phyloP scores from a whole-genome alignment of 2,113 vertebrate species.

The Plestiodon gilberti region DNA sequence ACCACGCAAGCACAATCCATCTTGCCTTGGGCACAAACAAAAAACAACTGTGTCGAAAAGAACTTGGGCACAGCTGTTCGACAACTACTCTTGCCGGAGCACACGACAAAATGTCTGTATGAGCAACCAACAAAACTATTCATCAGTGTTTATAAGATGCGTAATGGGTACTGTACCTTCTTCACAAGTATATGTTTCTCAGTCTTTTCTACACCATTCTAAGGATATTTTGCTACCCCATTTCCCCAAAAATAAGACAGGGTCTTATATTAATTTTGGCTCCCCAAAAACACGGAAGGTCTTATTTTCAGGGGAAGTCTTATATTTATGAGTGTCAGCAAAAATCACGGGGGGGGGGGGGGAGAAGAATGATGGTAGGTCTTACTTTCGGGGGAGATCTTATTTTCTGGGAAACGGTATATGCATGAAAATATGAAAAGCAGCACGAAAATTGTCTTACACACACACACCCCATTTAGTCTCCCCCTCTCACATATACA shows the following conservation, averaged over 20 bases:
- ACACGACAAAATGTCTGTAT: background rate
- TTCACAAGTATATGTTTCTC: background rate
- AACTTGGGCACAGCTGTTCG: constrained; percentile 26
- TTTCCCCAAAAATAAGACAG: too few relatives aligned
- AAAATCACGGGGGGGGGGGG: too few relatives aligned
- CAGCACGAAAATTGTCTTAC: background rate
- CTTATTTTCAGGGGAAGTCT: too few relatives aligned
- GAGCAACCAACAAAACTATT: background rate
- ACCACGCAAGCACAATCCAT: constrained; percentile 22
- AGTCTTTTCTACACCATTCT: accelerated
- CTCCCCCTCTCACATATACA: too few relatives aligned
- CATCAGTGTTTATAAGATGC: background rate
- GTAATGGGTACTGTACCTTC: background rate
- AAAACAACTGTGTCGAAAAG: constrained; percentile 38
- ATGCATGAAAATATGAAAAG: background rate
- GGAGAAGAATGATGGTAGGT: too few relatives aligned
- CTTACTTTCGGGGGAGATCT: too few relatives aligned
- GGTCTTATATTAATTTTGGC: too few relatives aligned
- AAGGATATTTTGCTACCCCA: background rate
- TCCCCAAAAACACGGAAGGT: too few relatives aligned
- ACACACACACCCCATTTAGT: too few relatives aligned
- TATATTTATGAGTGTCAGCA: too few relatives aligned
- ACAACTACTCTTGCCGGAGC: background rate
- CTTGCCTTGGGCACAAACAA: constrained; percentile 35
- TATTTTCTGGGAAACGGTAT: too few relatives aligned